Evolutionary conservation across 2,888 invertebrate genomes (phyloP).

Genomic region (Drosophila anomelani): DNA sequence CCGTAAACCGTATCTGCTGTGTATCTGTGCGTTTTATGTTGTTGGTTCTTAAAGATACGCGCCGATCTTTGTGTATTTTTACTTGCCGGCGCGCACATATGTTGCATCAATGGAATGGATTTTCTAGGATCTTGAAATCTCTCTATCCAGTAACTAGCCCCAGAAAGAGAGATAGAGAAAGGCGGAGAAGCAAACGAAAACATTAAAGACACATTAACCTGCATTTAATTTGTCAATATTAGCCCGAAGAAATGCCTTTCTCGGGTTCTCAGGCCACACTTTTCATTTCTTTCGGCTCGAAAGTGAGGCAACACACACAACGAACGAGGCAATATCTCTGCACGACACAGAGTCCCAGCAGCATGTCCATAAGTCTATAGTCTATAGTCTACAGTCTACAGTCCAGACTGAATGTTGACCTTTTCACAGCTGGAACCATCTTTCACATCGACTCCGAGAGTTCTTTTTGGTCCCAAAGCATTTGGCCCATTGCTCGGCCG

Average conservation of each 20-base stretch:
- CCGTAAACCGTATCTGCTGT: conserved; percentile 6
- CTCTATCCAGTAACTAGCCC: not conserved
- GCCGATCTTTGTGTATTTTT: conserved; percentile 37
- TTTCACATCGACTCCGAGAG: conserved; percentile 60
- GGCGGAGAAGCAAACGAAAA: conserved; percentile 39
- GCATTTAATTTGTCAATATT: conserved; percentile 80
- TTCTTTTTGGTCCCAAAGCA: conserved; percentile 49
- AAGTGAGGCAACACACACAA: conserved; percentile 64
- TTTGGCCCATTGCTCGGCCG: conserved; percentile 70
- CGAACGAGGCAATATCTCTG: conserved; percentile 60
- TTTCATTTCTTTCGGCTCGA: conserved; percentile 74
- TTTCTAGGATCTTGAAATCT: not conserved
- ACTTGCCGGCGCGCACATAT: conserved; percentile 63
- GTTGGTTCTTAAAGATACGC: conserved; percentile 44
- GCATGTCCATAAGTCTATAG: conserved; percentile 19
- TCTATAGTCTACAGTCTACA: not conserved
- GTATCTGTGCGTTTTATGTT: conserved; percentile 46
- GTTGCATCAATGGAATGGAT: conserved; percentile 61
- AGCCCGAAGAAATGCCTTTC: conserved; percentile 60
- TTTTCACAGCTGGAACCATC: conserved; percentile 77
- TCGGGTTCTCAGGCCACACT: conserved; percentile 72
- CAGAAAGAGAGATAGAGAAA: conserved; percentile 6
- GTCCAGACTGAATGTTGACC: conserved; percentile 63
- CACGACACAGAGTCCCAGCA: conserved; percentile 57
- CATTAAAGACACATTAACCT: conserved; percentile 78